These are phyloP conservation scores for Dioctria rufipes DNA, from an alignment of 2,888 invertebrate species.

Conservation along the genomic window DNA sequence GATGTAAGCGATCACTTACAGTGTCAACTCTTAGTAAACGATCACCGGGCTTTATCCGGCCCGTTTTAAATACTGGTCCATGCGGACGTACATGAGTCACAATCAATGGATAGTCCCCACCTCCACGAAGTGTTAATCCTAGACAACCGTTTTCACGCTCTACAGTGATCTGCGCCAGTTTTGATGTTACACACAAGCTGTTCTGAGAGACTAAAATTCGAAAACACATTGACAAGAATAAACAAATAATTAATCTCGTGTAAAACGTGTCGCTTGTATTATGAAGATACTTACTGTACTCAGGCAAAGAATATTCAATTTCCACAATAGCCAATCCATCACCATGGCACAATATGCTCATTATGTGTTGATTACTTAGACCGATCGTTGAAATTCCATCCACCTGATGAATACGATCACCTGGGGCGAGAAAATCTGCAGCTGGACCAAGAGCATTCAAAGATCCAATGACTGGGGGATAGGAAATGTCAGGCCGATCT, in stretches of 20 bases:
- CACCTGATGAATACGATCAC: slow-evolving; percentile 85
- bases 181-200: slow-evolving; percentile 82
- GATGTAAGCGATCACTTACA: slow-evolving; percentile 70
- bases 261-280: neutral
- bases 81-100: slow-evolving; percentile 91
- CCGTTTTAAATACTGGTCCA: slow-evolving; percentile 92
- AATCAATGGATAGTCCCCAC: slow-evolving; percentile 85
- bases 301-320: slow-evolving; percentile 87
- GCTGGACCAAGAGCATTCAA: slow-evolving; percentile 71
- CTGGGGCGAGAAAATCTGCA: slow-evolving; percentile 84
- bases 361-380: slow-evolving; percentile 84
- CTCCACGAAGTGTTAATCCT: slow-evolving; percentile 90
- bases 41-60: slow-evolving; percentile 92
- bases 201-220: slow-evolving; percentile 76
- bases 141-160: slow-evolving; percentile 87
- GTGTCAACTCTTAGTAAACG: slow-evolving; percentile 90
- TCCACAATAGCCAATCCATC: slow-evolving; percentile 84
- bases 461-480: slow-evolving; percentile 71
- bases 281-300: slow-evolving; percentile 78
- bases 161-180: slow-evolving; percentile 84
- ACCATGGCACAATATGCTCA: slow-evolving; percentile 80
- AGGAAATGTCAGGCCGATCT: slow-evolving; percentile 71
- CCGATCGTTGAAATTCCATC: slow-evolving; percentile 85
- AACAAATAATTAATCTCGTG: neutral
- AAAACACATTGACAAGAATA: slow-evolving; percentile 21